A percentile compares a stretch with the other conserved stretches of the same genome.
Evolutionary conservation across 1,140 invertebrate species (phyloP).

Genomic region (Diachasma alloeum): DNA sequence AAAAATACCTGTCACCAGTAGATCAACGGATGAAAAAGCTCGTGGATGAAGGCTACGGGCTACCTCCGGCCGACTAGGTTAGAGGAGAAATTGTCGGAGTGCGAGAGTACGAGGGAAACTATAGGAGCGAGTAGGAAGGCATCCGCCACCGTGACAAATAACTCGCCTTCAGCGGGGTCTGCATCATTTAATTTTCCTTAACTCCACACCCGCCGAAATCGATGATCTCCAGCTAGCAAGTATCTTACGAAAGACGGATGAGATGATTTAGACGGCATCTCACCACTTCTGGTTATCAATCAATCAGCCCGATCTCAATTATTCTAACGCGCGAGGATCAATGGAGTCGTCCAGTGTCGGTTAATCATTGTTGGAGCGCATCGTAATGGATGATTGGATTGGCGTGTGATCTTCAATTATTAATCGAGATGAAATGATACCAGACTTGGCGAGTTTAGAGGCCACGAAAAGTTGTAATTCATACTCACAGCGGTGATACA

Average conservation of each 20-base stretch:
- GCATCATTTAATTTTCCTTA: conserved; percentile 67
- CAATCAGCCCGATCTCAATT: conserved; percentile 60
- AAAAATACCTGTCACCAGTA: neutral
- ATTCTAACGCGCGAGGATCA: conserved; percentile 52
- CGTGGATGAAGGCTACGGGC: neutral
- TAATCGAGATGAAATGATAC: neutral
- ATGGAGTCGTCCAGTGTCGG: conserved; percentile 37
- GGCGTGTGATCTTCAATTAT: neutral
- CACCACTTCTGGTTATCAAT: conserved; percentile 53
- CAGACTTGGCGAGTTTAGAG: neutral
- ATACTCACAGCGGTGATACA: conserved; percentile 16
- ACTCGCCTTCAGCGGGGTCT: conserved; percentile 60
- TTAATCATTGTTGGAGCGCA: conserved; percentile 32
- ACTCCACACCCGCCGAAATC: conserved; percentile 51
- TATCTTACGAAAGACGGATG: conserved; percentile 63
- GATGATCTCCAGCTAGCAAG: conserved; percentile 60
- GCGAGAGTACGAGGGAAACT: conserved; percentile 16
- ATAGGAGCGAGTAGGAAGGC: conserved; percentile 31
- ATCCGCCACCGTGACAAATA: conserved; percentile 60
- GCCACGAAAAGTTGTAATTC: neutral
- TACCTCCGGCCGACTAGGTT: neutral
- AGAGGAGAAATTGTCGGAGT: neutral
- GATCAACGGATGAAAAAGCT: neutral
- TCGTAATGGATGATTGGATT: neutral
- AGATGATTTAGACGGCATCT: conserved; percentile 60